Percentiles rank a stretch among this genome's conserved stretches.
Conservation (phyloP, 1,140 invertebrate genomes). For the Drosophila subobscura region DNA sequence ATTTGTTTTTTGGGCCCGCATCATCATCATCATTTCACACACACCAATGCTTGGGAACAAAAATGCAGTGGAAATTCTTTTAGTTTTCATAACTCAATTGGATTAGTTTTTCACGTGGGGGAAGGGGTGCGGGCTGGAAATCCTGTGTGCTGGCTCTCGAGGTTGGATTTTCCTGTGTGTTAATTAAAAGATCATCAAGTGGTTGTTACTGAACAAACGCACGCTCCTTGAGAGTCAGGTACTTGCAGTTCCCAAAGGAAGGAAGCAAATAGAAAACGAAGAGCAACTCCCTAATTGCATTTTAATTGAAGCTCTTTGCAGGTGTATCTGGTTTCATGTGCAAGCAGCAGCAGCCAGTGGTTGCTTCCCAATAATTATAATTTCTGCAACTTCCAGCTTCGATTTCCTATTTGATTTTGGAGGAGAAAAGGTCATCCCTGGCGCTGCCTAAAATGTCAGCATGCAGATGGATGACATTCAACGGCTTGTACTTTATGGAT, state of each 20-base stretch:
- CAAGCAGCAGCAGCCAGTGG: constrained; percentile 1
- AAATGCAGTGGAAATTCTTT: constrained; percentile 9
- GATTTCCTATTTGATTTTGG: too few relatives aligned
- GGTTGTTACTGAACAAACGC: background rate
- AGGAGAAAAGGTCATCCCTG: too few relatives aligned
- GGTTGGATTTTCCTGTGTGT: constrained; percentile 3
- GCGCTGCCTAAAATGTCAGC: too few relatives aligned
- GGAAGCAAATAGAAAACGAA: background rate
- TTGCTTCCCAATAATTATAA: too few relatives aligned
- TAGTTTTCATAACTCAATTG: constrained; percentile 21
- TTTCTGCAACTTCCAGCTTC: too few relatives aligned
- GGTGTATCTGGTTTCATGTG: background rate
- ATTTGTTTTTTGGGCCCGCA: constrained; percentile 12
- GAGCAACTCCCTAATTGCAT: constrained; percentile 68
- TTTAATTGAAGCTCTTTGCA: constrained; percentile 59
- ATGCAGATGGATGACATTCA: too few relatives aligned
- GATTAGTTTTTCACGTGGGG: constrained; percentile 1
- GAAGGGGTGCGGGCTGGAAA: background rate
- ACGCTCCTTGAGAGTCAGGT: too few relatives aligned
- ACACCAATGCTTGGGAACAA: constrained; percentile 19
- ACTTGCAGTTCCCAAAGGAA: too few relatives aligned
- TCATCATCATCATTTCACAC: constrained; percentile 9
- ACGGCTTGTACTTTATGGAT: too few relatives aligned
- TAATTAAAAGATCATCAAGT: constrained; percentile 42
- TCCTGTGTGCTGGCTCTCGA: background rate